Base-by-base conservation (phyloP, 2,888 invertebrate genomes). In the Seladonia tumulorum region DNA sequence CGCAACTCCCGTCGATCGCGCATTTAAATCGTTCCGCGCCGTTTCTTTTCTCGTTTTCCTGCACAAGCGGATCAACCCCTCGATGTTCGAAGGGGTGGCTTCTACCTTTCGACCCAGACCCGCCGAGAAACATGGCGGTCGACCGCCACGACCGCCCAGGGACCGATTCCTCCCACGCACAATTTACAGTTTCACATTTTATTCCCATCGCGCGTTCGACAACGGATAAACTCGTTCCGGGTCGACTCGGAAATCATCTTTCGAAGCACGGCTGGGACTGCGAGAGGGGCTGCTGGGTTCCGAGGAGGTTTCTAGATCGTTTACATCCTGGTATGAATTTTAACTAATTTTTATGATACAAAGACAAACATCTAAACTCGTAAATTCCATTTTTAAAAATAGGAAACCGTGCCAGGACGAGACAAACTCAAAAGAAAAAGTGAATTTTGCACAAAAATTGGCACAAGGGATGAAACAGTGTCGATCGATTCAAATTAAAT, bases 131-230 rank as follows among this genome's bases (percentile, higher is more conserved):
- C 88, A 85, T 81, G 88, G 88, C 45, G 68, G 68, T 84, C 88
- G 86, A 89, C 89, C 90, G 49, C 85, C 90, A 92, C 91, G 92
- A 93, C 88, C 91, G 89, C 82, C 92, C 91, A 87, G 94, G 94
- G 94, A 95, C 91, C 94, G 92, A 94, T 95, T 94, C 93, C 94
- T 94, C 94, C 94, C 94, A 94, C 94, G 94, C 94, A 94, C 94
- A 94, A 95, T 95, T 94, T 95, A 94, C 94, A 95, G 94, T 95
- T 95, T 94, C 94, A 94, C 94, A 94, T 95, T 95, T 94, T 94
- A 94, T 94, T 94, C 94, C 93, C 94, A 93, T 94, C 93, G 94
- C 93, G 93, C 88, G 88, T 90, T 88, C 90, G 89, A 86, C 85
- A 83, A 86, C 74, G 92, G 91, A 93, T 94, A 94, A 94, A 93